Evolutionary conservation across 2,888 invertebrate species (phyloP).

Genomic region (Geotrupes spiniger): DNA sequence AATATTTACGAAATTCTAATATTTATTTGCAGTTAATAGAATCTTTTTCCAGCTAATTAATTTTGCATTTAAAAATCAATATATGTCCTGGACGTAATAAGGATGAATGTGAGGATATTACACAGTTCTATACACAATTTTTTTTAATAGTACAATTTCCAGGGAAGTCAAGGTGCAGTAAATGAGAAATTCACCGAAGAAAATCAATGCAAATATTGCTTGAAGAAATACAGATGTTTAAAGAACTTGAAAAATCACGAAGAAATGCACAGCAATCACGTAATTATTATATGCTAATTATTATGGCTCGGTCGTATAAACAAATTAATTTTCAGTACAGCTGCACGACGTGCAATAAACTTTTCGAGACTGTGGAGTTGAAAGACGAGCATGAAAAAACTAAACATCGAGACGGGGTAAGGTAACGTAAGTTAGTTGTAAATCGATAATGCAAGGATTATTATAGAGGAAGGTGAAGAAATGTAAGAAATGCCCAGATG

Average conservation of each 20-base stretch:
- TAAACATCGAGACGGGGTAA: constrained; percentile 23
- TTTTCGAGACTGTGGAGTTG: constrained; percentile 21
- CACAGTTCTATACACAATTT: too few species aligned
- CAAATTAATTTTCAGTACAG: constrained; percentile 37
- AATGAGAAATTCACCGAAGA: background rate
- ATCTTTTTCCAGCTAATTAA: too few species aligned
- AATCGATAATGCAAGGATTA: background rate
- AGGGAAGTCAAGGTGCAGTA: too few species aligned
- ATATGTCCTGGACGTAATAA: too few species aligned
- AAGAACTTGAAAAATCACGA: constrained; percentile 48
- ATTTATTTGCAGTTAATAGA: too few species aligned
- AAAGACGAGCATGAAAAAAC: constrained; percentile 32
- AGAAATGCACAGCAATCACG: constrained; percentile 46
- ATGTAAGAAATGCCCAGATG: constrained; percentile 34
- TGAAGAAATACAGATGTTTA: constrained; percentile 26
- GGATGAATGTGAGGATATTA: too few species aligned
- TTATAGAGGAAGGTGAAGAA: constrained; percentile 16
- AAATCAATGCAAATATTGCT: constrained; percentile 22
- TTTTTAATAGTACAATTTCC: too few species aligned
- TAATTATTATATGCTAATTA: too few species aligned
- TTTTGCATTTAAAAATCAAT: too few species aligned
- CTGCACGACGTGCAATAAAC: constrained; percentile 44
- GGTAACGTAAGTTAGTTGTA: background rate
- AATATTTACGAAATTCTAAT: too few species aligned
- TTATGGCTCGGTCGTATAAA: too few species aligned